These are phyloP conservation scores for Neria commutata DNA, from an alignment of 2,888 invertebrate genomes.

Conservation along the genomic window DNA sequence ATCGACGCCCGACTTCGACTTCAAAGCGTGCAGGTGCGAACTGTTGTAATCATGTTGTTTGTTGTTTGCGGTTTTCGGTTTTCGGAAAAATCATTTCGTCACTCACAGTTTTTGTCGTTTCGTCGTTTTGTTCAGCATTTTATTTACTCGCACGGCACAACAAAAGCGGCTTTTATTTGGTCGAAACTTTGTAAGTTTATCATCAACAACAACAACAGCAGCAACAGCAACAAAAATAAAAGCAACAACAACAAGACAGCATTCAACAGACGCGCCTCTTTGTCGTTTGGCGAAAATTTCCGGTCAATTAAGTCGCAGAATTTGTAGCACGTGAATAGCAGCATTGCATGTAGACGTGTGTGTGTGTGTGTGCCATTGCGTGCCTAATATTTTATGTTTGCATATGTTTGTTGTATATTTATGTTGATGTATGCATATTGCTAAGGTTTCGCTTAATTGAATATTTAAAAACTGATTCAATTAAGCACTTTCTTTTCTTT, in stretches of 20 bases:
- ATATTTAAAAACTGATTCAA: too few relatives aligned
- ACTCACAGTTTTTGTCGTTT: constrained; percentile 39
- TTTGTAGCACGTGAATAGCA: too few relatives aligned
- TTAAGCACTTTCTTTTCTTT: too few relatives aligned
- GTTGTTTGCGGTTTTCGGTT: background rate
- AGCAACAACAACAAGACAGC: background rate
- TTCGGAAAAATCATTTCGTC: background rate
- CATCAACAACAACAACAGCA: background rate
- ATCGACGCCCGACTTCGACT: constrained; percentile 29
- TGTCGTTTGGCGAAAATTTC: background rate
- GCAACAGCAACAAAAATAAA: background rate
- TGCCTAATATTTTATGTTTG: background rate
- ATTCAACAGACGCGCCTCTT: background rate
- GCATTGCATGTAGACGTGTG: too few relatives aligned
- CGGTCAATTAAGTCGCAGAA: background rate
- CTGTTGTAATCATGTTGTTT: too few relatives aligned
- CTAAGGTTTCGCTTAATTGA: too few relatives aligned
- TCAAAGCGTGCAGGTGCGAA: constrained; percentile 35
- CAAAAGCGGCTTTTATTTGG: constrained; percentile 44
- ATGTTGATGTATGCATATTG: too few relatives aligned
- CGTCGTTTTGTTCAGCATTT: constrained; percentile 45
- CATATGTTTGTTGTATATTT: too few relatives aligned
- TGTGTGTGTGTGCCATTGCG: background rate
- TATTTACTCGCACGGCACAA: constrained; percentile 29
- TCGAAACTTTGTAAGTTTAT: too few relatives aligned